Percentiles rank a stretch among this genome's conserved stretches.
Evolutionary conservation across 2,797 vertebrate species (phyloP).

Genomic region (Myotis vivesi): DNA sequence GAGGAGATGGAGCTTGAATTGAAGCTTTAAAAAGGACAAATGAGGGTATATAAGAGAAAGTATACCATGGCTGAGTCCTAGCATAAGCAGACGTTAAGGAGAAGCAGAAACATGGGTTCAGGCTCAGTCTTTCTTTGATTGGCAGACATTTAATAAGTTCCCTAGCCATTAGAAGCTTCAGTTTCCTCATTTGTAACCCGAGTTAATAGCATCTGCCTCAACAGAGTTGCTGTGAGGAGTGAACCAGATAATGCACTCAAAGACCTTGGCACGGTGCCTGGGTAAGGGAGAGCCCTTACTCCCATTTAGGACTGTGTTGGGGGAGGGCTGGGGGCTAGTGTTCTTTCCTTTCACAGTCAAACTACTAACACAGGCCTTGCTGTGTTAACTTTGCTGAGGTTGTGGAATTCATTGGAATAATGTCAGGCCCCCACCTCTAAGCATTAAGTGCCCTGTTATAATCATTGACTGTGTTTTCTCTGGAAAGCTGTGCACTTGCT

Average conservation of each 20-base stretch:
- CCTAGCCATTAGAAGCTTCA: too few relatives aligned
- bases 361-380: not conserved
- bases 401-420: not conserved
- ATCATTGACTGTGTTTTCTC: not conserved
- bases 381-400: not conserved
- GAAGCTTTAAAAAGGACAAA: not conserved
- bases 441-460: accelerated
- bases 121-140: not conserved
- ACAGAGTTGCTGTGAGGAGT: not conserved
- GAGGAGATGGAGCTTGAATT: not conserved
- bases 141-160: not conserved
- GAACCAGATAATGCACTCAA: accelerated
- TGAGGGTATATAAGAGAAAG: accelerated
- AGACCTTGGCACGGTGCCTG: not conserved
- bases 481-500: too few relatives aligned
- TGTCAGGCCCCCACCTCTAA: accelerated
- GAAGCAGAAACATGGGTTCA: not conserved
- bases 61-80: accelerated
- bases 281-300: too few relatives aligned
- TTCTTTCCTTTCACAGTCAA: not conserved
- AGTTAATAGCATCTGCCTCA: not conserved
- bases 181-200: not conserved
- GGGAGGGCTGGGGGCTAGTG: accelerated
- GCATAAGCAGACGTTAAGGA: accelerated
- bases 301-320: accelerated